These are phyloP conservation scores for Branchinecta lynchi DNA, from an alignment of 1,140 invertebrate species.

Conservation along the genomic window DNA sequence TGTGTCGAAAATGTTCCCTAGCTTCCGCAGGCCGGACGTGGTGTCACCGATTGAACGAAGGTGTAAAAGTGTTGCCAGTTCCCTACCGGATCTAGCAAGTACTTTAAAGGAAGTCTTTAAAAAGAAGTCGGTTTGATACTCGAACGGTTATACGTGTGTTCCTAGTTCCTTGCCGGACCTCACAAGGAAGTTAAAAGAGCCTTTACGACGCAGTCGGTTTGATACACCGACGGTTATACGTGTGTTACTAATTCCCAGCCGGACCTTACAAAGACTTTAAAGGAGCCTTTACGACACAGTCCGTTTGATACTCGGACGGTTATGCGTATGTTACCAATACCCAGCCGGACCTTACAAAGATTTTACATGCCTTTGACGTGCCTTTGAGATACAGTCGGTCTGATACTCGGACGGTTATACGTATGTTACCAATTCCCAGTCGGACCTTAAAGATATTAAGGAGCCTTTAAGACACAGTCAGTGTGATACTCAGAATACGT, in stretches of 20 bases:
- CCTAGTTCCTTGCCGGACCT: too few relatives aligned
- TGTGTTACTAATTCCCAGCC: not conserved
- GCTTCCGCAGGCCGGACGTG: not conserved
- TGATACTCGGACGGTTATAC: not conserved
- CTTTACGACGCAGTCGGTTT: too few relatives aligned
- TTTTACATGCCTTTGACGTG: too few relatives aligned
- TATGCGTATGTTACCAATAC: too few relatives aligned
- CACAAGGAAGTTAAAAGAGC: too few relatives aligned
- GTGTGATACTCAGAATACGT: too few relatives aligned
- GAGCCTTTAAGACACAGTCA: too few relatives aligned
- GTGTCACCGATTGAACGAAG: not conserved
- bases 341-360: too few relatives aligned
- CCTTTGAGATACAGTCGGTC: not conserved
- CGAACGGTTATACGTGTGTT: too few relatives aligned
- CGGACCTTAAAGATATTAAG: too few relatives aligned
- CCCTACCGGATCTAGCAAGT: not conserved
- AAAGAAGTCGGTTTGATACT: not conserved
- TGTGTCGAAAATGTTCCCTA: not conserved
- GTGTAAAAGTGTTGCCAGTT: conserved; percentile 6
- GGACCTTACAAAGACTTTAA: not conserved
- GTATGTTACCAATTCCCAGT: too few relatives aligned
- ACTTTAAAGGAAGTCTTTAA: not conserved
- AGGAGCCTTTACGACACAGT: not conserved
- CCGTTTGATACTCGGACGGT: not conserved
- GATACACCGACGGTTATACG: too few relatives aligned